These are phyloP conservation scores for Apis dorsata DNA, from an alignment of 1,140 invertebrate genomes.

Conservation along the genomic window DNA sequence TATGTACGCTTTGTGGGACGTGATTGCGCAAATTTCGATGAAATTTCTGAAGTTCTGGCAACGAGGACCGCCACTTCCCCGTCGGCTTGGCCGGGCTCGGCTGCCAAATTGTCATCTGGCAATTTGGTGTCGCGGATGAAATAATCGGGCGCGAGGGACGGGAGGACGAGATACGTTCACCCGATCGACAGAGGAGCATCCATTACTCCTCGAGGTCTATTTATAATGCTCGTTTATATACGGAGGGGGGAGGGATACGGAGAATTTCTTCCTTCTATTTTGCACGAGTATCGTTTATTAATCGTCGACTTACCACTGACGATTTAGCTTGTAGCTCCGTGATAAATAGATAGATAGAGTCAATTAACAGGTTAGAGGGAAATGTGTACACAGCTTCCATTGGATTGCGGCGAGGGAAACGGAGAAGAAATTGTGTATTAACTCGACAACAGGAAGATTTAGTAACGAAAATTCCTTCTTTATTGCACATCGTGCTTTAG, in stretches of 20 bases:
- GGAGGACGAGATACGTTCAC: neutral
- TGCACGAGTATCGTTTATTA: neutral
- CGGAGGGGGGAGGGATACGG: neutral
- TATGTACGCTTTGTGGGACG: neutral
- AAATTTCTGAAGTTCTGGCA: constrained; percentile 24
- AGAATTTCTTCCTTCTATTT: neutral
- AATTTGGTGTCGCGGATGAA: neutral
- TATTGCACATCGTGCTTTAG: neutral
- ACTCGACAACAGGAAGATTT: too few relatives aligned
- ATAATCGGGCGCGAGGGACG: constrained; percentile 4
- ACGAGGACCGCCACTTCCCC: neutral
- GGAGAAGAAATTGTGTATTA: neutral
- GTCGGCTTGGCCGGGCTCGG: neutral
- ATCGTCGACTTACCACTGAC: neutral
- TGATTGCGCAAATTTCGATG: constrained; percentile 17
- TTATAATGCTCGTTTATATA: constrained; percentile 7
- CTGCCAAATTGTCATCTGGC: constrained; percentile 32
- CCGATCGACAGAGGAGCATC: constrained; percentile 31
- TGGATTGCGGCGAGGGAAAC: neutral
- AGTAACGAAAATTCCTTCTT: neutral
- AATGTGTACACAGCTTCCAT: neutral
- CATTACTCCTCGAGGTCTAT: constrained; percentile 18
- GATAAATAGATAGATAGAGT: constrained; percentile 29
- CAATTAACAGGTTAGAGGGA: constrained; percentile 22
- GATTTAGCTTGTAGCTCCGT: neutral